These are phyloP conservation scores for Steinernema scapterisci DNA, from an alignment of 2,888 invertebrate genomes.

Conservation along the genomic window DNA sequence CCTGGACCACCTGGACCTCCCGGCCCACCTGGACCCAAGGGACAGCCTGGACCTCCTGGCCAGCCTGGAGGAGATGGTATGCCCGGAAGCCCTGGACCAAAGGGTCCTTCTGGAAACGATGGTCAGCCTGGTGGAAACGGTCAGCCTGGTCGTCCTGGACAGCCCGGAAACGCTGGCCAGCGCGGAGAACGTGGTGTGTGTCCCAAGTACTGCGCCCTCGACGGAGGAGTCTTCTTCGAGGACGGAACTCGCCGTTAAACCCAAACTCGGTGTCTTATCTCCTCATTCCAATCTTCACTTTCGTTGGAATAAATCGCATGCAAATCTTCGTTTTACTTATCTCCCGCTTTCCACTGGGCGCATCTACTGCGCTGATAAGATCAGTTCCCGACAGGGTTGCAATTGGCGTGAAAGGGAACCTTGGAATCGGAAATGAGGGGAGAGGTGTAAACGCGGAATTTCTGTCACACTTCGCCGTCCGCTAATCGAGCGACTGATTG, in stretches of 20 bases:
- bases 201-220: conserved; percentile 64
- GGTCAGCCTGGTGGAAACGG: conserved; percentile 15
- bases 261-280: neutral
- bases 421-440: neutral
- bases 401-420: too few relatives aligned
- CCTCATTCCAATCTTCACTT: conserved; percentile 1
- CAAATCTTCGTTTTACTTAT: neutral
- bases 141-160: conserved; percentile 19
- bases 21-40: conserved; percentile 14
- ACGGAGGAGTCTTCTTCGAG: conserved; percentile 67
- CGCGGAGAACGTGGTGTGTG: conserved; percentile 30
- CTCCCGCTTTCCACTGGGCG: neutral
- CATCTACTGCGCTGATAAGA: too few relatives aligned
- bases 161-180: neutral
- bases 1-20: conserved; percentile 31
- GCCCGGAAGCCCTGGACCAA: neutral
- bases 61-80: conserved; percentile 8
- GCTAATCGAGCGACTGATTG: neutral
- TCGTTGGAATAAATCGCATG: conserved; percentile 14
- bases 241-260: conserved; percentile 54
- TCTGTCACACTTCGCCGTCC: conserved; percentile 9
- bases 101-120: neutral
- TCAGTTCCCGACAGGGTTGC: too few relatives aligned
- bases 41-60: conserved; percentile 12
- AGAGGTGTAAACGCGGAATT: conserved; percentile 3